phyloP scores from a whole-genome alignment of 2,888 invertebrate species.

The Diarsia dahlii region DNA sequence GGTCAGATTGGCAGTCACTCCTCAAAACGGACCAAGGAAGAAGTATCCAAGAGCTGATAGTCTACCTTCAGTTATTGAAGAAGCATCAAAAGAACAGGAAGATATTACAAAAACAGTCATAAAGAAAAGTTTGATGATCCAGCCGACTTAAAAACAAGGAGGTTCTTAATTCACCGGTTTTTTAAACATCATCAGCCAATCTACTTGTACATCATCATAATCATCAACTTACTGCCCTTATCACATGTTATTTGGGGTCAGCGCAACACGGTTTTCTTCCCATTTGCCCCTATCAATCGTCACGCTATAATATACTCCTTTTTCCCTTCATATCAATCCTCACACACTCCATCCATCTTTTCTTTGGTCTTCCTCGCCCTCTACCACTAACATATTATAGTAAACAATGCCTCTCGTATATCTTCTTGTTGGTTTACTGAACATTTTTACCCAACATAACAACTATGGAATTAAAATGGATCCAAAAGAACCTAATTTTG shows the following conservation, averaged over 20 bases:
- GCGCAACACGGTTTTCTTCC: too few relatives aligned
- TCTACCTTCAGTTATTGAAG: neutral
- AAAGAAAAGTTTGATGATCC: neutral
- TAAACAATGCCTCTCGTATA: constrained; percentile 47
- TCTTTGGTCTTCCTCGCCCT: too few relatives aligned
- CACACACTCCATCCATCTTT: too few relatives aligned
- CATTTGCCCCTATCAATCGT: too few relatives aligned
- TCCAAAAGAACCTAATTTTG: constrained; percentile 56
- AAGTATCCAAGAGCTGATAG: neutral
- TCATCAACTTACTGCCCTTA: too few relatives aligned
- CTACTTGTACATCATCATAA: too few relatives aligned
- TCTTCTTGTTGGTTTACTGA: constrained; percentile 60
- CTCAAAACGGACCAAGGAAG: neutral
- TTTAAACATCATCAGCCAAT: too few relatives aligned
- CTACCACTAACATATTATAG: fast-evolving
- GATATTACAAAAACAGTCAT: neutral
- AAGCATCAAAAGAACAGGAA: neutral
- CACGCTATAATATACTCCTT: too few relatives aligned
- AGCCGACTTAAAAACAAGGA: neutral
- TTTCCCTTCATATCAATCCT: too few relatives aligned
- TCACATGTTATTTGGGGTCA: too few relatives aligned
- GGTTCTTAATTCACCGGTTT: too few relatives aligned
- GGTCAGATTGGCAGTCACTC: neutral
- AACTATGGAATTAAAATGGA: constrained; percentile 71
- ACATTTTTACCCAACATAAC: constrained; percentile 64